These are phyloP conservation scores for Microctenopoma stevenorrisi DNA, from an alignment of 2,797 vertebrate genomes.

Conservation along the genomic window DNA sequence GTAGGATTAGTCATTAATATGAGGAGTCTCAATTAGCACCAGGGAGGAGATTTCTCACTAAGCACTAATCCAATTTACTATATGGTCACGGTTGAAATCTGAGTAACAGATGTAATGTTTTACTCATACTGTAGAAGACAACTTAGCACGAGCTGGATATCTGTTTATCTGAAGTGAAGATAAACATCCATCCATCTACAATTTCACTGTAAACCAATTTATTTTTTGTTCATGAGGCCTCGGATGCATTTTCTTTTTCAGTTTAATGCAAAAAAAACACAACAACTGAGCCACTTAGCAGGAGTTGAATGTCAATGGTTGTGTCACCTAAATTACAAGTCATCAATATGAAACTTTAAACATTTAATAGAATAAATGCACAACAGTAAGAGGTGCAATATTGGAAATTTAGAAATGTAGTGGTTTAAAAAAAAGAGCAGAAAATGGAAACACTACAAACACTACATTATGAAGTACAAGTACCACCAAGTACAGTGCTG, in stretches of 20 bases:
- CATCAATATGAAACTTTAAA: too few relatives aligned
- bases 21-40: slow-evolving; percentile 11
- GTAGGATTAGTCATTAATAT: slow-evolving; percentile 33
- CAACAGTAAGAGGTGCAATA: too few relatives aligned
- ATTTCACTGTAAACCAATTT: slow-evolving; percentile 9
- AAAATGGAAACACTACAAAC: too few relatives aligned
- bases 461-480: too few relatives aligned
- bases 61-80: slow-evolving; percentile 26
- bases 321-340: too few relatives aligned
- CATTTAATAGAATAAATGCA: too few relatives aligned
- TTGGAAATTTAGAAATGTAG: too few relatives aligned
- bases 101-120: slow-evolving; percentile 6
- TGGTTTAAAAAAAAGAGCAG: too few relatives aligned
- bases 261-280: neutral
- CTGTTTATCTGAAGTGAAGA: neutral
- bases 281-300: too few relatives aligned
- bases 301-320: too few relatives aligned
- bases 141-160: neutral
- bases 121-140: neutral
- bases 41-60: slow-evolving; percentile 10
- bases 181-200: neutral
- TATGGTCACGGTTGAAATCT: slow-evolving; percentile 3
- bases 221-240: neutral
- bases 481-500: neutral
- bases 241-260: slow-evolving; percentile 9